These are phyloP conservation scores for Botia kubotai DNA, from an alignment of 2,797 vertebrate genomes.

Conservation along the genomic window DNA sequence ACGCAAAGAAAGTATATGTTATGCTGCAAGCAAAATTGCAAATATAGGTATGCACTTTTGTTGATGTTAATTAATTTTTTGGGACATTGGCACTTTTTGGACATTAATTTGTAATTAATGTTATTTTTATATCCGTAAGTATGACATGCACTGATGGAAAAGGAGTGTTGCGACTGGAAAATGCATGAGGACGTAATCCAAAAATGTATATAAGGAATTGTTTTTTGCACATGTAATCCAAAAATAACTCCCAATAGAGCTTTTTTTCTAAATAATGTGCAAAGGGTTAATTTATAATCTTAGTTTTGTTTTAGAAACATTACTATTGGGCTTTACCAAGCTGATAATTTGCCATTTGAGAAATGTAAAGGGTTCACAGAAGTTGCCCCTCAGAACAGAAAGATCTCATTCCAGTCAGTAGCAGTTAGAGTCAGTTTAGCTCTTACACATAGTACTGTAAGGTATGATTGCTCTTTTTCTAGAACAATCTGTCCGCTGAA, in stretches of 20 bases:
- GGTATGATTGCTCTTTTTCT: conserved; percentile 38
- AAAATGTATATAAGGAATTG: conserved; percentile 42
- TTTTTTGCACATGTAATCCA: conserved; percentile 37
- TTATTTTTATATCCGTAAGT: conserved; percentile 72
- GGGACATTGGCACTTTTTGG: conserved; percentile 57
- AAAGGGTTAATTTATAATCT: conserved; percentile 5
- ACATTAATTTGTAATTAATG: conserved; percentile 75
- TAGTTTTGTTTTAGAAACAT: conserved; percentile 13
- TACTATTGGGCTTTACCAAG: conserved; percentile 3
- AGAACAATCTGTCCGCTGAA: conserved; percentile 35
- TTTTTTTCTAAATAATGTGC: conserved; percentile 11
- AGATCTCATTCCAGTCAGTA: conserved; percentile 14
- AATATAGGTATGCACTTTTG: conserved; percentile 81
- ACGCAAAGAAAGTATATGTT: conserved; percentile 80
- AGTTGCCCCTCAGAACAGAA: neutral
- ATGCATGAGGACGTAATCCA: conserved; percentile 70
- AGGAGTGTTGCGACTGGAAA: conserved; percentile 70
- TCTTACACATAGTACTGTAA: conserved; percentile 47
- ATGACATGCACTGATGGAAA: conserved; percentile 73
- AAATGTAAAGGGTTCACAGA: neutral
- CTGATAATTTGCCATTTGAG: conserved; percentile 1
- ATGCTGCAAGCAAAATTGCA: conserved; percentile 77
- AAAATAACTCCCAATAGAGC: conserved; percentile 4
- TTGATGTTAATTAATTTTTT: conserved; percentile 67
- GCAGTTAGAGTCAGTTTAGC: neutral